Base-by-base conservation (phyloP, 2,113 vertebrate genomes). In the Trinectes maculatus region DNA sequence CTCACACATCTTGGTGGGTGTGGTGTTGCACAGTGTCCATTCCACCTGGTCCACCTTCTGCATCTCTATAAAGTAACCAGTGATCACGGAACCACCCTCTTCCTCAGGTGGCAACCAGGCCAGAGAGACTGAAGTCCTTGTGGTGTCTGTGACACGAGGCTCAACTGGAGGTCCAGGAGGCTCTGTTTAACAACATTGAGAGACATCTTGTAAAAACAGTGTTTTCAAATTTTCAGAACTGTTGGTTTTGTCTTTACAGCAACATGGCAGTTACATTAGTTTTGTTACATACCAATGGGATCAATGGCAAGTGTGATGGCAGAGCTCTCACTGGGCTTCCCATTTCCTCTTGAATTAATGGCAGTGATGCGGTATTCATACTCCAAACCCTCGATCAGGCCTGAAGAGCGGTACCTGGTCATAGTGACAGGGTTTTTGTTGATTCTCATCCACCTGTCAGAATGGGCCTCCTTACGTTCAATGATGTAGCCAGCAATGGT, bases 1-100 rank as follows among this genome's bases (percentile, higher is more conserved):
- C 88, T 99, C 98, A 80, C 95, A 95, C 88, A 98, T 95, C 92
- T 99, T 99, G 60, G 94, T 99, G 34, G 96, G 95, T 0, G 97
- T 99, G 39, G 98, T 99, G 76, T 99, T 99, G 87, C 98, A 99
- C 89, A 98, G 94, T 43, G 96, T 99, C 98, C 98, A 99, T 93
- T 99, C 98, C 83, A 94, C 89, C 84, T 99, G 98, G 89, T 99
- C 98, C 69, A 97, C 92, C 85, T 98, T 99, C 85, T 99, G 98
- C 98, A 99, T 99, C 91, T 99, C 96, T 61, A 99, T 95, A 24
- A 98, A 90, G 84, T 99, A 99, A 24, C 98, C 98, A 39, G 91
- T 96, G 77, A 99, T 91, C 75, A 94, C 89, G 71, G 96, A 94
- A 48, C 98, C 98, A 58, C 98, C 98, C 91, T 98, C 96, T 56